Evolutionary conservation across 2,888 invertebrate species (phyloP), one percentile per base, ranked within the genome.

Genomic region (Xanthia icteritia): DNA sequence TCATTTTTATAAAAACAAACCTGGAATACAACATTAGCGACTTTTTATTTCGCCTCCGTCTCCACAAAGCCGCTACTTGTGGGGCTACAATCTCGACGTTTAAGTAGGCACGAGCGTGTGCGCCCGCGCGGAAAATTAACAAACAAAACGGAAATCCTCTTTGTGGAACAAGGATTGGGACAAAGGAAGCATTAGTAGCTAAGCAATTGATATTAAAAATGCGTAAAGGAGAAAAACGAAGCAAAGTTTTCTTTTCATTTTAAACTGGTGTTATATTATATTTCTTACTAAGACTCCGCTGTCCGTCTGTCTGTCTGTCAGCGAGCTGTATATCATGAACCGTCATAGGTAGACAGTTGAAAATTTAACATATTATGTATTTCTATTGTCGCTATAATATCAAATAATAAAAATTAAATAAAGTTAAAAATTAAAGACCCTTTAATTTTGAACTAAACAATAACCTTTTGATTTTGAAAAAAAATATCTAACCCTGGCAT

Each of bases 61-160:
- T 61, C 60, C n/a, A 54, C 76, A 72, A 78, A 90, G 86, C 65
- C 74, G 74, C 76, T 73, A 45, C 45, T 79, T 82, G 75, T 76
- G 60, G 68, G 73, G 81, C 81, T 76, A 78, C 83, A 81, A 77
- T 73, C 58, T 66, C 67, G 72, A 73, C 76, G 70, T 76, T 83
- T 78, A 81, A 78, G 76, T 76, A 85, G 78, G 89, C 89, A 86
- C 87, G 85, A 88, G 87, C 86, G 89, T 89, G 92, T 92, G 89
- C 92, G 89, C 79, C 87, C 87, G 89, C 88, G 92, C 92, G 93
- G 89, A 91, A 93, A 93, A 94, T 94, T 93, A 92, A 91, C 89
- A 93, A 93, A 93, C 92, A 93, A 92, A 93, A 92, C 90, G 88
- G 84, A 90, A 91, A 92, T 91, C 90, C 90, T 90, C 92, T 92